Percentiles rank a stretch among this genome's conserved stretches.
Conservation (phyloP, 2,888 invertebrate genomes). For the Amiota communis region DNA sequence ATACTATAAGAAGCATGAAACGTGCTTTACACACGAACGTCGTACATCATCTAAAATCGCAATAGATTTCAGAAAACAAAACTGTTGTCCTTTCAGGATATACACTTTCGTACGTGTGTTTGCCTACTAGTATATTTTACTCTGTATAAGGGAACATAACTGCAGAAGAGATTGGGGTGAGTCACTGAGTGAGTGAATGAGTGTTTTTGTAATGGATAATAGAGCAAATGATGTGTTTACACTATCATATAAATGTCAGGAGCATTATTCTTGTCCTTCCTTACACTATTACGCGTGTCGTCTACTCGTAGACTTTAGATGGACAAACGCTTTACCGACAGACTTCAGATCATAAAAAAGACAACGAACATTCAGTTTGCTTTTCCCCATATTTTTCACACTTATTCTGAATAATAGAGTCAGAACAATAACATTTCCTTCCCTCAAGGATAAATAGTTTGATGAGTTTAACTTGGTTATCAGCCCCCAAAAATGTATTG, state of each 20-base stretch:
- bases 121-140: slow-evolving; percentile 17
- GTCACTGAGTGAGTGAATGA: slow-evolving; percentile 27
- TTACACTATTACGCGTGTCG: slow-evolving; percentile 5
- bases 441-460: too few species aligned
- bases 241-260: slow-evolving; percentile 67
- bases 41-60: slow-evolving; percentile 53
- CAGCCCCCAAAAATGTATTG: too few species aligned
- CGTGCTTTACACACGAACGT: slow-evolving; percentile 32
- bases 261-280: slow-evolving; percentile 48
- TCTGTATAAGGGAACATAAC: too few species aligned
- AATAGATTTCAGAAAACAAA: slow-evolving; percentile 54
- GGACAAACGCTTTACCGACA: slow-evolving; percentile 44
- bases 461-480: too few species aligned
- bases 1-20: slow-evolving; percentile 33
- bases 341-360: neutral
- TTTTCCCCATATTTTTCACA: too few species aligned
- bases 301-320: slow-evolving; percentile 13
- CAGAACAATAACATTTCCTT: too few species aligned
- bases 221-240: slow-evolving; percentile 67
- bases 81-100: slow-evolving; percentile 12
- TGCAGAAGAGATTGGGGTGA: too few species aligned
- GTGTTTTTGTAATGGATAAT: slow-evolving; percentile 52
- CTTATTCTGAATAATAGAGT: too few species aligned
- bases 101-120: neutral
- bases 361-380: slow-evolving; percentile 45